Base-by-base conservation (phyloP, 2,113 vertebrate species). In the Muntiacus reevesi region DNA sequence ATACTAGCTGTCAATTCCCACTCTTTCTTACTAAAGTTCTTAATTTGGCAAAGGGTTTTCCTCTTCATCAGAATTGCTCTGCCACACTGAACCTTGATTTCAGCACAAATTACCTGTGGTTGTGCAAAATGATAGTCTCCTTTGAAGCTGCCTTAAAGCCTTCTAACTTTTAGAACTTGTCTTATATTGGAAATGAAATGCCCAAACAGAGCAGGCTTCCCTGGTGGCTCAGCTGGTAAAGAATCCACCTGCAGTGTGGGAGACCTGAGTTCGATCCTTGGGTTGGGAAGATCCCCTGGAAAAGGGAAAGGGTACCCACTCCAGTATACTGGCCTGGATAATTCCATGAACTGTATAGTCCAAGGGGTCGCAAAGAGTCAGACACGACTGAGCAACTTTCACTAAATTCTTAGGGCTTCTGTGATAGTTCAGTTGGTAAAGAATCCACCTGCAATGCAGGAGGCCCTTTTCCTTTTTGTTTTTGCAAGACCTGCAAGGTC, bases 101-200 rank as follows among this genome's bases (percentile, higher is more conserved):
- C 30, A 93, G 28, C 27, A 54, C 30, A 64, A 45, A 13, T 82
- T 89, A 21, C 33, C 82, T 78, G 40, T 78, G 47, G 40, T 87
- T 93, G 4, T 50, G 23, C 10, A 13, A 91, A 82, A 96, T 57
- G 28, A 57, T 91, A 64, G 60, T 91, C 16, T 81, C 27, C 27
- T 87, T 85, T 36, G 17, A 87, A 59, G 47, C n/a, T 59, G 11
- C 47, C 81, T 87, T 74, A 33, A 95, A 87, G 50, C 13, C 28
- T 15, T 95, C 12, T 93, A n/a, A 76, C 28, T 93, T 96, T 93
- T 87, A 78, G 94, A 71, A 87, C 33, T 87, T 52, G 4, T 89
- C 36, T 76, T 79, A 94, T 79, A 81, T 92, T 92, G 78, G 45
- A 97, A 81, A 96, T 96, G 33, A 96, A 81, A 62, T 87, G 16